A percentile compares a stretch with the other conserved stretches of the same genome.
phyloP scores from a whole-genome alignment of 2,797 vertebrate genomes.

The Tragelaphus oryx region DNA sequence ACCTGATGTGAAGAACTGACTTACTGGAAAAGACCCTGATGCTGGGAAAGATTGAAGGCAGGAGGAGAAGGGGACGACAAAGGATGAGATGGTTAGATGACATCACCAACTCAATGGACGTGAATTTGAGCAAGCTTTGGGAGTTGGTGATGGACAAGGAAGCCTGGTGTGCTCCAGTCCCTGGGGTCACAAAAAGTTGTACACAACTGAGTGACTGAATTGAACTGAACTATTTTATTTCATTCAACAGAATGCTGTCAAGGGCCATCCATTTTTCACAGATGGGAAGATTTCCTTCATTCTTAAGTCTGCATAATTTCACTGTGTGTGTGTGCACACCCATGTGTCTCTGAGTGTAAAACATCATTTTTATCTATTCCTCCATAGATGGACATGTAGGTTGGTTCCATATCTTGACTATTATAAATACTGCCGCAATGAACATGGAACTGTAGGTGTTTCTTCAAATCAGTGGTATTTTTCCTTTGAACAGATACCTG shows the following conservation, averaged over 20 bases:
- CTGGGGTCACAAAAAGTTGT: neutral
- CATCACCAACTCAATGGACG: neutral
- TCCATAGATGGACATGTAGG: neutral
- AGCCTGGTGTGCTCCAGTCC: neutral
- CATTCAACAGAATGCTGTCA: neutral
- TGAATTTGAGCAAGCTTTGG: neutral
- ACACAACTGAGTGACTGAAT: neutral
- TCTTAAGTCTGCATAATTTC: neutral
- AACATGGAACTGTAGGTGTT: neutral
- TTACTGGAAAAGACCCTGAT: neutral
- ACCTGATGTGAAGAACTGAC: neutral
- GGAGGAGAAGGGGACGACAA: rapidly evolving
- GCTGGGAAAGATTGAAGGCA: neutral
- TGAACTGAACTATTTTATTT: neutral
- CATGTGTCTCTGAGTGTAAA: neutral
- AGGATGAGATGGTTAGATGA: neutral
- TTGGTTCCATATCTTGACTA: neutral
- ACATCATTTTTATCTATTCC: neutral
- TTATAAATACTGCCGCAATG: neutral
- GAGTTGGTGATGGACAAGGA: neutral
- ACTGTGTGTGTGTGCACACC: neutral
- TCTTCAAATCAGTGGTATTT: neutral
- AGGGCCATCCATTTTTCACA: neutral
- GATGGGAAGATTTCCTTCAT: neutral
- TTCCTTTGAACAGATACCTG: neutral